Evolutionary conservation across 1,140 invertebrate genomes (phyloP), one percentile per base, ranked within the genome.

Genomic region (Magallana gigas): DNA sequence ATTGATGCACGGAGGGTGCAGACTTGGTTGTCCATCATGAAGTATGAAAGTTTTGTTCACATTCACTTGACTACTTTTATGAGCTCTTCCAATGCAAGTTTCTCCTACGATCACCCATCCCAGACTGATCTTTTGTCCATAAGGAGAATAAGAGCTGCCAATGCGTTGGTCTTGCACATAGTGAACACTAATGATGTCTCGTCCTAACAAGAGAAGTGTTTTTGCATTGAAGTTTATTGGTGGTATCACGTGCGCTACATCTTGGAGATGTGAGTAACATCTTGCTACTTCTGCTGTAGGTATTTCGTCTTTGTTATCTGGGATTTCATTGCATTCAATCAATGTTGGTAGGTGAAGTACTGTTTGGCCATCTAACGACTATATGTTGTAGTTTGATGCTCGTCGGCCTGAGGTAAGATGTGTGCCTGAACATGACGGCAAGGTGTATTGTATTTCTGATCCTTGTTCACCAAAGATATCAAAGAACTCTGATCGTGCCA

Each of bases 81-180:
- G 23, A 23, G 23, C 23, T 23, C 23, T 23, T 23, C 23, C 23
- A 23, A 23, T 23, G 23, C 23, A 23, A 18, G 18, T 29, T 11
- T 23, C 18, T 76, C 71, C 18, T 48, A 76, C 23, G 71, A 48
- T 76, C 11, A 76, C 71, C 84, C 84, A 85, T 57, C 64, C 84
- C 11, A 85, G 48, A 36, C 29, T 64, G 2, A 85, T 23, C 8
- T 57, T 57, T 58, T 76, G 84, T 4, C 59, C 84, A 64, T 57
- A 85, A 8, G 84, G 62, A 48, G 12, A 14, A 23, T 57, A 18
- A 76, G 8, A 12, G 7, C 6, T 5, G 18, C 84, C 36, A 76
- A 76, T 76, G 23, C 64, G 64, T 16, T 85, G 84, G 36, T 85
- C 84, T 14, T 71, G 68, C 12, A 85, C 84, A 85, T 85, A 64